Base-by-base conservation (phyloP, 2,113 vertebrate species). In the Calidris pugnax region DNA sequence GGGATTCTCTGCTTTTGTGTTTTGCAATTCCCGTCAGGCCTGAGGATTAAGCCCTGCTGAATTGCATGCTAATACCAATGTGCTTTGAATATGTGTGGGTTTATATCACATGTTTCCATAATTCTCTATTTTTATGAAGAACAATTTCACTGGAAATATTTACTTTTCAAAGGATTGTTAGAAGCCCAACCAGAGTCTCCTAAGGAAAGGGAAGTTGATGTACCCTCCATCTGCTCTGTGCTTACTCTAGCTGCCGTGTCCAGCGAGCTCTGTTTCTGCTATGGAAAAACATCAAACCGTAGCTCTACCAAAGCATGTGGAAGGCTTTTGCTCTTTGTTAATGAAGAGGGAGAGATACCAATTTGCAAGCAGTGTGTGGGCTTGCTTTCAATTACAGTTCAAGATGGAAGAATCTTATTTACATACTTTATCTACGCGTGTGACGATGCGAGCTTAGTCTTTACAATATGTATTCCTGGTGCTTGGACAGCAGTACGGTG, bases 1-100 rank as follows among this genome's bases (percentile, higher is more conserved):
- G 77, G 92, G 95, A 97, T 96, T 96, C 86, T 95, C 71, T 82
- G 90, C 92, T 95, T 92, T 97, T 95, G 80, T 95, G 86, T 93
- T 95, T 82, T 79, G 89, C 69, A 91, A 69, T 96, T 97, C 81
- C 92, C 84, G 68, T 92, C 86, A 93, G 92, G 80, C 66, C 84
- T 81, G 89, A 92, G 90, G 77, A 95, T 85, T 92, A 94, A 95
- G 67, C 24, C 69, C 73, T 73, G 85, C 64, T 75, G 88, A 92
- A 96, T 57, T 89, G 86, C 92, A 92, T 71, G 88, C 41, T 92
- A 92, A 92, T 91, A 92, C 77, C 86, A 87, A 62, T 87, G 92
- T 85, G 91, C 84, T 93, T 95, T 95, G 89, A 92, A 73, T 92
- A 86, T 50, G 63, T 66, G 80, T 62, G 95, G 77, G 69, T 78